Evolutionary conservation across 2,797 vertebrate genomes (phyloP).

Genomic region (Lateolabrax maculatus): DNA sequence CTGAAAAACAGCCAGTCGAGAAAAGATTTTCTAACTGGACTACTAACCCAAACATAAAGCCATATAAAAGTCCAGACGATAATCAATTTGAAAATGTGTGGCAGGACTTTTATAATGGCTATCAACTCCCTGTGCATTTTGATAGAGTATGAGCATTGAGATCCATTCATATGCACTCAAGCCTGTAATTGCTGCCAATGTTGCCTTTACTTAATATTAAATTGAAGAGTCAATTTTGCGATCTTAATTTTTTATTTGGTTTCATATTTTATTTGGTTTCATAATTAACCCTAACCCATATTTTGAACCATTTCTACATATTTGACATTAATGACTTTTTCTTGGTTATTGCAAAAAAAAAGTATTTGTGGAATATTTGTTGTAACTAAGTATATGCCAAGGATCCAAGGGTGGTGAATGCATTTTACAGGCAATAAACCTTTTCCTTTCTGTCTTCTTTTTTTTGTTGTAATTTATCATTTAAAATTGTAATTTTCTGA

Average conservation of each 20-base stretch:
- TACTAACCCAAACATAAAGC: neutral
- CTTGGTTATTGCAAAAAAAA: neutral
- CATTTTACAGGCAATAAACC: neutral
- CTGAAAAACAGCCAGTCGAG: neutral
- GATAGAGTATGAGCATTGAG: neutral
- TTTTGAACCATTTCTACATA: neutral
- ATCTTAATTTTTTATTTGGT: neutral
- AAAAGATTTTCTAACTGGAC: neutral
- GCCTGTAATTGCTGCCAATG: constrained; percentile 1
- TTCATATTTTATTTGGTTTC: neutral
- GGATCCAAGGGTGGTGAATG: neutral
- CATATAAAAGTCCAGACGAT: neutral
- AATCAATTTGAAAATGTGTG: neutral
- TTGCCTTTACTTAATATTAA: neutral
- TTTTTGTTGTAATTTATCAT: too few relatives aligned
- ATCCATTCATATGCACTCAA: neutral
- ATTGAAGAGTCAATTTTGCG: neutral
- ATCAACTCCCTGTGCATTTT: neutral
- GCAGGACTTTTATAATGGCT: neutral
- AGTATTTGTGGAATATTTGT: too few relatives aligned
- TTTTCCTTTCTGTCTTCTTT: too few relatives aligned
- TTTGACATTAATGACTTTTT: neutral
- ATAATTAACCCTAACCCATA: too few relatives aligned
- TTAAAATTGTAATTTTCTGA: too few relatives aligned
- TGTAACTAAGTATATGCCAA: neutral